Evolutionary conservation across 2,888 invertebrate species (phyloP), one percentile per base, ranked within the genome.

Genomic region (Temnothorax ravouxi): DNA sequence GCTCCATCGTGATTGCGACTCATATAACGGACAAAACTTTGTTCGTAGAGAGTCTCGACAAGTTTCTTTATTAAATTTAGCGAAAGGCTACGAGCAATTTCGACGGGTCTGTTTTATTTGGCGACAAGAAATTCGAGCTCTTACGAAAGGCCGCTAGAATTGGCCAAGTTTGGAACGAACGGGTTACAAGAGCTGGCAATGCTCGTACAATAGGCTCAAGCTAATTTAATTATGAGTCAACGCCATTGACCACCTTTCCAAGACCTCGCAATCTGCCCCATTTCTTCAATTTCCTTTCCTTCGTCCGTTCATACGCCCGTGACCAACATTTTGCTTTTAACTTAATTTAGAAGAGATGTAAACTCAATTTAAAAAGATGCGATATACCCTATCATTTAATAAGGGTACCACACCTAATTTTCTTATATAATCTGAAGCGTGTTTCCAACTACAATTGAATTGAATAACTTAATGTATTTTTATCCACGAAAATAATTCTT

Each of bases 161-260:
- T 61, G 67, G 62, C 47, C 2, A 85, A 69, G 62, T 61, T 67
- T 59, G 13, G 18, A 52, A 56, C 34, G n/a, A 61, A 52, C 25
- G 21, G 66, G 56, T 74, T 86, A 66, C 79, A 80, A 71, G 59
- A 50, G 59, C 34, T 59, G 34, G 44, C 25, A 5, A 47, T 47
- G 38, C 41, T 41, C 44, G 34, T 67, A 88, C 79, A 88, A 84
- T 79, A 71, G 54, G 67, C 66, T 79, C 61, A 61, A 61, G 76
- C 79, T 86, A 86, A 86, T 87, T 88, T 83, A 86, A 88, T 88
- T 88, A 88, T 86, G 83, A 77, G 50, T 77, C 77, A 84, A 56
- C 62, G 34, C 61, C 64, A 84, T 84, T 83, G 82, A 84, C 66
- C 59, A 50, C 6, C 71, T 34, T 71, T 77, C 59, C 72, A 79